Conservation (phyloP, 2,888 invertebrate genomes). For the Trissonchulus latispiculum region DNA sequence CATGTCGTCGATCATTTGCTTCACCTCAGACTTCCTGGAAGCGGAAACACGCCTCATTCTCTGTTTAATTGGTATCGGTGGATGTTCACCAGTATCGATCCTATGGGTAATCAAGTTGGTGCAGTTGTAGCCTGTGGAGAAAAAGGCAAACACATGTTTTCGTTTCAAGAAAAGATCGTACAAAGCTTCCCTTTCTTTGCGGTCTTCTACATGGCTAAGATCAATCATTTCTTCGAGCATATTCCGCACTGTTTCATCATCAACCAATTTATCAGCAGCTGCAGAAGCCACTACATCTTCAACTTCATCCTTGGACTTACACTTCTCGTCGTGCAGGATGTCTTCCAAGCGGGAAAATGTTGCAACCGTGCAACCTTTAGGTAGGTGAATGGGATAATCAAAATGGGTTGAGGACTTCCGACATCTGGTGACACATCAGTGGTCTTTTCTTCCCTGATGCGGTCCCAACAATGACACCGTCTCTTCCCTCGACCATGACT, state of each 20-base stretch:
- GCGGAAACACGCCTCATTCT: not conserved
- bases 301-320: not conserved
- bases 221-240: not conserved
- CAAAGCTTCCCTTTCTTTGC: not conserved
- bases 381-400: not conserved
- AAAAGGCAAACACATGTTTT: not conserved
- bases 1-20: not conserved
- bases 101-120: not conserved
- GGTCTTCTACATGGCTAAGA: not conserved
- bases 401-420: too few species aligned
- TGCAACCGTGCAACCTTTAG: not conserved
- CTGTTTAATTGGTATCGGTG: not conserved
- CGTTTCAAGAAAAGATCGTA: not conserved
- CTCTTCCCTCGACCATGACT: not conserved
- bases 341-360: not conserved
- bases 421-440: too few species aligned
- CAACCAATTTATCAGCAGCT: not conserved
- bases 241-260: not conserved
- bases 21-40: not conserved
- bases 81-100: not conserved
- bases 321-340: not conserved
- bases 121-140: not conserved
- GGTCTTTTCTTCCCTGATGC: not conserved
- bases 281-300: not conserved
- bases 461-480: not conserved